Conservation (phyloP, 2,113 vertebrate species). For the Holacanthus passer region DNA sequence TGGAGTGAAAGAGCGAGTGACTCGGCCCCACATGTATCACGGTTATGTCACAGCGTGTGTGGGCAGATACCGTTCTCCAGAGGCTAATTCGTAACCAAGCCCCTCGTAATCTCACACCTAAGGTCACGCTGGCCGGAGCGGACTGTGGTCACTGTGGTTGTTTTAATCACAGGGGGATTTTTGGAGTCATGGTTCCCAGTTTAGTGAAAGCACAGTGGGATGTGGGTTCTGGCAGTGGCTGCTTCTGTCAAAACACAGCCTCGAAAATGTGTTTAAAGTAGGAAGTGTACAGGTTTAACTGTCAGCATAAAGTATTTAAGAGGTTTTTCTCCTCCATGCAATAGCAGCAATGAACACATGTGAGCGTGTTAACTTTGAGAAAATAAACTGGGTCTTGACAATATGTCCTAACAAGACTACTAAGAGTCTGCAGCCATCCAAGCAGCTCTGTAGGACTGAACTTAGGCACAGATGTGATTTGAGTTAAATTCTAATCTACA, state of each 20-base stretch:
- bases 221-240: conserved; percentile 59
- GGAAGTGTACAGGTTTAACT: conserved; percentile 14
- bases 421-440: too few relatives aligned
- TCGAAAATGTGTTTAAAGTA: conserved; percentile 31
- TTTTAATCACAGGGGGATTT: conserved; percentile 50
- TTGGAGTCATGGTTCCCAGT: conserved; percentile 43
- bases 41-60: conserved; percentile 41
- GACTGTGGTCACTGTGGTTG: conserved; percentile 59
- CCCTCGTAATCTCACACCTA: conserved; percentile 52
- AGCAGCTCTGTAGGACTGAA: too few relatives aligned
- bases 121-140: conserved; percentile 23
- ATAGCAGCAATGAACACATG: not conserved
- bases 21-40: conserved; percentile 19
- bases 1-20: conserved; percentile 31
- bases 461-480: too few relatives aligned
- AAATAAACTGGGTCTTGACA: not conserved
- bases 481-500: not conserved
- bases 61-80: conserved; percentile 48
- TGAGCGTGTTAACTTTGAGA: not conserved
- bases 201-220: conserved; percentile 46
- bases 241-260: conserved; percentile 35
- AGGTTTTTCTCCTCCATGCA: not conserved
- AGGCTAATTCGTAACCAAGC: conserved; percentile 24
- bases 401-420: not conserved
- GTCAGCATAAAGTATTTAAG: conserved; percentile 22